Conservation (phyloP, 2,797 vertebrate genomes). For the Triplophysa yarkandensis region DNA sequence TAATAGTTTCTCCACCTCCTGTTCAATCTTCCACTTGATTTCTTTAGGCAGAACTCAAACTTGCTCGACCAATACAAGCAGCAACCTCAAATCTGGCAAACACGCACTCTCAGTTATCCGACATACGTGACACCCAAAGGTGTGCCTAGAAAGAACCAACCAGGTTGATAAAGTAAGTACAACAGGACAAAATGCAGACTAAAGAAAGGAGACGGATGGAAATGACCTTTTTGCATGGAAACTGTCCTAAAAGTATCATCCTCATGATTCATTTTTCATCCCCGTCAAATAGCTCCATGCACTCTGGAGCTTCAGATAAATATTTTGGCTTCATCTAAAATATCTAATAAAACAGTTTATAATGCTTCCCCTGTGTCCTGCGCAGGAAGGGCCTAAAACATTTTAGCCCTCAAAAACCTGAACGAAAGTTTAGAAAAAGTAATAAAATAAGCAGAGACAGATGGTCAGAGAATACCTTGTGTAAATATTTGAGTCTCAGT, state of each 20-base stretch:
- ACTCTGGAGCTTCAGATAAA: slow-evolving; percentile 66
- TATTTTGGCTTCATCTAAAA: slow-evolving; percentile 77
- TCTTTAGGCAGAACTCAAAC: neutral
- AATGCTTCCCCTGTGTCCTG: slow-evolving; percentile 68
- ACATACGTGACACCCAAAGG: neutral
- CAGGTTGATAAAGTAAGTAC: neutral
- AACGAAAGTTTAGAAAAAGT: slow-evolving; percentile 49
- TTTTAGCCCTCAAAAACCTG: slow-evolving; percentile 58
- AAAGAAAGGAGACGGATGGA: slow-evolving; percentile 18
- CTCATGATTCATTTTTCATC: slow-evolving; percentile 37
- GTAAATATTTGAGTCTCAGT: slow-evolving; percentile 81
- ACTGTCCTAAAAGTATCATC: slow-evolving; percentile 49
- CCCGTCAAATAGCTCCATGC: slow-evolving; percentile 48
- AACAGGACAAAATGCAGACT: neutral
- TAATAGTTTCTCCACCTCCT: slow-evolving; percentile 43
- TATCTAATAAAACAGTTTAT: slow-evolving; percentile 75
- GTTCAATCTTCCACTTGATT: neutral
- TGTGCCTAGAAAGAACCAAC: neutral
- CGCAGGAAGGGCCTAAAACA: slow-evolving; percentile 70
- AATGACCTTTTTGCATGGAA: slow-evolving; percentile 38
- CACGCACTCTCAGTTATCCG: neutral
- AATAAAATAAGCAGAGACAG: slow-evolving; percentile 60
- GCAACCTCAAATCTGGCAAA: neutral
- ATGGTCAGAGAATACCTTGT: slow-evolving; percentile 70
- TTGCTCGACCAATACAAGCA: neutral